Conservation (phyloP, 2,797 vertebrate genomes). For the Diplodus sargus region DNA sequence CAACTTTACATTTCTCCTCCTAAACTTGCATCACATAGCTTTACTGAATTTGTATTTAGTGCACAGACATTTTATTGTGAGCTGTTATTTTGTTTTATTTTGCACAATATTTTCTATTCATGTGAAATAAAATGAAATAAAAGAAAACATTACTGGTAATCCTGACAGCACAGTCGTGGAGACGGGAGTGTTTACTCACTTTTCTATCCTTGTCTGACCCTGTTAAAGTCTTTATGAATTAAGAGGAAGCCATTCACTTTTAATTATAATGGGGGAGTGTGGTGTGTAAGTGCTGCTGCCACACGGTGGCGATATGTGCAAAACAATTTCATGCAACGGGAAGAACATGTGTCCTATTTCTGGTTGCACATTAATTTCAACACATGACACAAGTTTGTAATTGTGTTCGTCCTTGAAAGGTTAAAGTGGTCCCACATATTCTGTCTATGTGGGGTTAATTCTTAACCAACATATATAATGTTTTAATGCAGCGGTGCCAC, state of each 20-base stretch:
- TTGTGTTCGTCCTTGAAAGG: background rate
- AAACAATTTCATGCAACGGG: conserved; percentile 37
- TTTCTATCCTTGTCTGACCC: too few species aligned
- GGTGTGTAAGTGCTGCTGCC: conserved; percentile 29
- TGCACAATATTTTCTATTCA: too few species aligned
- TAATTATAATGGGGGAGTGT: background rate
- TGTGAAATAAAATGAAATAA: too few species aligned
- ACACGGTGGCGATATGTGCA: conserved; percentile 74
- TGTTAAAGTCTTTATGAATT: background rate
- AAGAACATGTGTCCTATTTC: background rate
- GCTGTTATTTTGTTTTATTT: background rate
- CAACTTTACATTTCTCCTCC: background rate
- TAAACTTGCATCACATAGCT: background rate
- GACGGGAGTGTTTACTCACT: too few species aligned
- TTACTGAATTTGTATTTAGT: background rate
- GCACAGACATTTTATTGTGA: background rate
- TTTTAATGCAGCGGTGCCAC: background rate
- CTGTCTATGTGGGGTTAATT: background rate
- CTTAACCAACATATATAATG: background rate
- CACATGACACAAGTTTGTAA: background rate
- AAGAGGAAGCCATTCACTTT: background rate
- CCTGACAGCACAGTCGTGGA: too few species aligned
- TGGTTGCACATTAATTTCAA: conserved; percentile 21
- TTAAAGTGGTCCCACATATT: background rate
- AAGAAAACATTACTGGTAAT: too few species aligned